Evolutionary conservation across 1,140 invertebrate genomes (phyloP), one percentile per base, ranked within the genome.

Genomic region (Neodiprion pinetum): DNA sequence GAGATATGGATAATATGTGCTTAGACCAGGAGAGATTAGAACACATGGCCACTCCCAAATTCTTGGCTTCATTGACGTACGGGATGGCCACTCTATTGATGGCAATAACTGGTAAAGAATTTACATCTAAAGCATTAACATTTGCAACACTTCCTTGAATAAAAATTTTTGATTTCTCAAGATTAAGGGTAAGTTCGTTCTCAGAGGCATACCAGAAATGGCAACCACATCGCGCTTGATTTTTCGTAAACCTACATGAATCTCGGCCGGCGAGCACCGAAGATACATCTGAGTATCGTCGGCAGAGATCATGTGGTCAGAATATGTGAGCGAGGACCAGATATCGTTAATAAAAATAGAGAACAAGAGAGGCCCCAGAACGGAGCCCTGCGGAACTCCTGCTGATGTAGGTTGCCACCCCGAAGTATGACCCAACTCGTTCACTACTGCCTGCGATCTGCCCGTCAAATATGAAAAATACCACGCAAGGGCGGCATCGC

Each of bases 281-380:
- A 47, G 65, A 50, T 75, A 75, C 14, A 69, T 74, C 12, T 74
- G 67, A 2, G 67, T 74, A 21, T 74, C 66, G 67, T 74, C 72
- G 1, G 67, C 72, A 40, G 68, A 70, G 3, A 74, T 47, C 47
- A 67, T 68, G 14, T 48, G 67, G 17, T 68, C 23, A 2, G 65
- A 48, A 21, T 68, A 40, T 3, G 3, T 11, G 8, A 74, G 65
- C 17, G 7, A n/a, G 9, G 48, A 68, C 14, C 65, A 28, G 21
- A 74, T 68, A 40, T 67, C 65, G 49, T 74, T 74, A 3, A 74
- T 74, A 21, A 74, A 67, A 3, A 74, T n/a, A 5, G 67, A 49
- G 28, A 69, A 74, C 7, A 74, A 48, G 5, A 74, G 23, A 14
- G 61, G 61, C 17, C 61, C 61, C 17, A 65, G 7, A 14, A 65